Evolutionary conservation across 2,113 vertebrate species (phyloP), one percentile per base, ranked within the genome.

Genomic region (Chaetops frenatus): DNA sequence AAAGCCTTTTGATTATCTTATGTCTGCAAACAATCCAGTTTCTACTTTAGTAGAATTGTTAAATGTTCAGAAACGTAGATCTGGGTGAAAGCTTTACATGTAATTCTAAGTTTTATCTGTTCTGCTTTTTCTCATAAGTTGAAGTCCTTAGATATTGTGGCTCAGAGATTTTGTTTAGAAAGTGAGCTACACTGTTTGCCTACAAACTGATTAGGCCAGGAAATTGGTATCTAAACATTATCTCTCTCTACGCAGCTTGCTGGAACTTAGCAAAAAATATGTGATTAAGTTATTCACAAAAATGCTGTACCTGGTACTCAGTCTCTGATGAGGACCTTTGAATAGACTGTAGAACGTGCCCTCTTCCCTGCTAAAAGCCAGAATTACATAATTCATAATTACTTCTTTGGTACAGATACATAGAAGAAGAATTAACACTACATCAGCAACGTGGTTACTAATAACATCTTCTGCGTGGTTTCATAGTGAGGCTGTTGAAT

Each of bases 251-350:
- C 82, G 66, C 33, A 85, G 35, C 31, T 64, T 74, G 5, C 42
- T 90, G 72, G 18, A 69, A 44, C 29, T 87, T 36, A n/a, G 0
- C 27, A 31, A 18, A 47, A 87, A 91, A 33, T 15, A 69, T 0
- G 0, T 20, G 19, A 35, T 61, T 25, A 40, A 62, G 7, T 58
- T 73, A 64, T 62, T 86, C 22, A 82, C 13, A 23, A 72, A 57
- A 53, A 29, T 38, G 51, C 70, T 69, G 38, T 93, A 96, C 96
- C 96, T 95, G 80, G 35, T 38, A n/a, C 36, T 92, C 38, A 77
- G 7, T 93, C 64, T 87, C 73, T 83, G 60, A 45, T 42, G 50
- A 91, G 10, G 45, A 95, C 78, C 17, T 93, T 58, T 64, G 97
- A 64, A 42, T 97, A 97, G 64, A 56, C 4, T 29, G 89, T 95